phyloP scores from a whole-genome alignment of 1,140 invertebrate species.

The Halotydeus destructor region DNA sequence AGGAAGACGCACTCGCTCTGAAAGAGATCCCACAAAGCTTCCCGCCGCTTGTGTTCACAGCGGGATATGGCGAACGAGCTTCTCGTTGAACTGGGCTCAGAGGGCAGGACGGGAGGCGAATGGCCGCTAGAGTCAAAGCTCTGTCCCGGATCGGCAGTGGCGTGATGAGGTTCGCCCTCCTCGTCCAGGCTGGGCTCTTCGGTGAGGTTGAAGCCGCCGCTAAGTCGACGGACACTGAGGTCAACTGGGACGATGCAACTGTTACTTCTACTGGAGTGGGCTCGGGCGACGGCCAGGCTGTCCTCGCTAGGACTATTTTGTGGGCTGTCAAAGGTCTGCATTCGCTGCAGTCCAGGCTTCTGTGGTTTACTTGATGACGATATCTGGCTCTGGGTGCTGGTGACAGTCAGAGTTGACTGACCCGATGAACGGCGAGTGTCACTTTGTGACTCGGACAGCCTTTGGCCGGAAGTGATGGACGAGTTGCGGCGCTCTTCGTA shows the following conservation, averaged over 20 bases:
- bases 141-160: too few species aligned
- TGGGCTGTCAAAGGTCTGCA: conserved; percentile 7
- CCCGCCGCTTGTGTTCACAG: conserved; percentile 19
- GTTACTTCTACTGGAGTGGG: conserved; percentile 7
- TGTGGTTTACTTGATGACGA: background rate
- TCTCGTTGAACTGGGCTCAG: conserved; percentile 5
- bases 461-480: conserved; percentile 12
- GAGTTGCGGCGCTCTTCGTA: conserved; percentile 17
- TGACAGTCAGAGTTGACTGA: conserved; percentile 11
- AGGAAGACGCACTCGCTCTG: conserved; percentile 44
- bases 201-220: background rate
- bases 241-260: conserved; percentile 9
- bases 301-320: conserved; percentile 6
- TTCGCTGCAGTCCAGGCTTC: conserved; percentile 1
- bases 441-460: conserved; percentile 7
- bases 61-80: conserved; percentile 10
- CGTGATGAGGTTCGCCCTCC: too few species aligned
- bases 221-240: conserved; percentile 2
- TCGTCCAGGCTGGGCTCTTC: conserved; percentile 1
- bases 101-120: background rate
- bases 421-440: conserved; percentile 9
- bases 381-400: background rate
- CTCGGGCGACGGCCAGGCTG: background rate
- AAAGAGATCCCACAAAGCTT: conserved; percentile 47
- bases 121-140: too few species aligned